These are phyloP conservation scores for Eupithecia tripunctaria DNA, from an alignment of 2,888 invertebrate species.

Conservation along the genomic window DNA sequence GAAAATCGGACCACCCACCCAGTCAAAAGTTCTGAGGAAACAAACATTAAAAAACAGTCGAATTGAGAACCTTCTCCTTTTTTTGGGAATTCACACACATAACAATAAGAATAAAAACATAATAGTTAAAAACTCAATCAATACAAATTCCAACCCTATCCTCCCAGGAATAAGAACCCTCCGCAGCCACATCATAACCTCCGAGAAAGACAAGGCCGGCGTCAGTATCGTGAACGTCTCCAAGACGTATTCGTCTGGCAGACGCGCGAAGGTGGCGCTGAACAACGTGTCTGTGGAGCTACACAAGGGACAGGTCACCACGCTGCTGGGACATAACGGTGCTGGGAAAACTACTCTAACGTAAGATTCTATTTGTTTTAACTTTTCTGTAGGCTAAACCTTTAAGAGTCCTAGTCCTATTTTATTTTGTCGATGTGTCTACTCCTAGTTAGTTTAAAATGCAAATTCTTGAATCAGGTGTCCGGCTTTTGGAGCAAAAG, in stretches of 20 bases:
- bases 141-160: slow-evolving; percentile 3
- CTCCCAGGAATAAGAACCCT: slow-evolving; percentile 65
- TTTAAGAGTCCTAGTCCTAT: not conserved
- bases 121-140: not conserved
- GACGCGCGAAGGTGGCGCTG: slow-evolving; percentile 85
- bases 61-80: too few relatives aligned
- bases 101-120: too few relatives aligned
- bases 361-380: slow-evolving; percentile 82
- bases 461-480: not conserved
- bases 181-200: slow-evolving; percentile 60
- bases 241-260: slow-evolving; percentile 85
- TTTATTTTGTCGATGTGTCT: not conserved
- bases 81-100: too few relatives aligned
- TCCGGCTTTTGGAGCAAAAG: too few relatives aligned
- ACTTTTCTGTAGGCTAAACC: not conserved
- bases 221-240: slow-evolving; percentile 89
- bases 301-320: slow-evolving; percentile 92
- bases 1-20: too few relatives aligned
- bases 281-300: slow-evolving; percentile 91
- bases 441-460: not conserved
- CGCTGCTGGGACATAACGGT: slow-evolving; percentile 94
- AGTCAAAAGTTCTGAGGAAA: too few relatives aligned
- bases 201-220: slow-evolving; percentile 84
- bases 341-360: slow-evolving; percentile 97
- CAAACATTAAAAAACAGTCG: too few relatives aligned